Base-by-base conservation (phyloP, 2,888 invertebrate species). In the Agriopis leucophaearia region DNA sequence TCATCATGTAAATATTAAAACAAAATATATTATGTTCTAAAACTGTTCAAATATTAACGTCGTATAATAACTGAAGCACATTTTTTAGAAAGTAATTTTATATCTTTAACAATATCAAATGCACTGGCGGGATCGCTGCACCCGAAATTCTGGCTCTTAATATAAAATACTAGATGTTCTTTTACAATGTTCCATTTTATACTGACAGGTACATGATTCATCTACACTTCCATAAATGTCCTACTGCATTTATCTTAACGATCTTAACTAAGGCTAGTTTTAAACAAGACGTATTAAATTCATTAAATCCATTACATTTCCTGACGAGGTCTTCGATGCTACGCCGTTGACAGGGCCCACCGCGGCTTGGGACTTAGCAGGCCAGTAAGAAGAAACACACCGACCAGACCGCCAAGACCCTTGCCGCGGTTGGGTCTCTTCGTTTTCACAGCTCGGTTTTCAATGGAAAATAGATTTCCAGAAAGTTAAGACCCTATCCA, bases 351-450 rank as follows among this genome's bases (percentile, higher is more conserved):
- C 45, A 66, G 69, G 70, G 70, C 80, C 86, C 84, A 81, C 89
- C 94, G 94, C 91, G 94, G 95, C 96, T 96, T 96, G 96, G 96
- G 96, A 96, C 96, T 96, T 96, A 96, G 96, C 96, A 96, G 96
- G 96, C 96, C 96, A 96, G 96, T 96, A 96, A 96, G 95, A 92
- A 91, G 74, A 36, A 67, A 72, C 70, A 91, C 79, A 94, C 94
- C 87, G 87, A 95, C 95, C 95, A 94, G 95, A 95, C 96, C 96
- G 95, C 95, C 95, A 96, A 96, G 96, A 95, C 96, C 96, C 96
- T 95, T 89, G 94, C 94, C 94, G 87, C 81, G 88, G 73, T 67
- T 79, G 76, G 73, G 64, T 62, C 64, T 68, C 62, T 64, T 69
- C 66, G 0, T 16, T 27, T 27, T 35, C 8, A 35, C n/a, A 58